A percentile compares a stretch with the other conserved stretches of the same genome.
Evolutionary conservation across 2,113 vertebrate species (phyloP).

Genomic region (Mola mola): DNA sequence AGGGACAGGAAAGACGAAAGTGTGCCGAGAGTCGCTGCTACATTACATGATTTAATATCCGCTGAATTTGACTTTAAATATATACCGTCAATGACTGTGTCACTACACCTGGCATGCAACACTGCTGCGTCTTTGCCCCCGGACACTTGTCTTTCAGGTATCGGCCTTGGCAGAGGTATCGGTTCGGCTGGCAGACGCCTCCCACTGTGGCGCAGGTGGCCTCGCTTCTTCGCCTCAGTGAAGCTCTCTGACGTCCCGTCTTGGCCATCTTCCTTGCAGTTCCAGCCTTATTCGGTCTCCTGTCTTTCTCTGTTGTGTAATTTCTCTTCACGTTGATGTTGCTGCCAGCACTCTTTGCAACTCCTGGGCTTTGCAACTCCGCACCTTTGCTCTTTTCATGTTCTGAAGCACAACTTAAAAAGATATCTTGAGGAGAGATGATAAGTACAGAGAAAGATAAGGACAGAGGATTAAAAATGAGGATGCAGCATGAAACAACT

Average conservation of each 20-base stretch:
- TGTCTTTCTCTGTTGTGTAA: slow-evolving; percentile 43
- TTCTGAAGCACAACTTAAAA: slow-evolving; percentile 41
- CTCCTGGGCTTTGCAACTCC: too few relatives aligned
- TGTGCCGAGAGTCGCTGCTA: too few relatives aligned
- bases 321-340: slow-evolving; percentile 20
- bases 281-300: background rate
- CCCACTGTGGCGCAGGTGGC: slow-evolving; percentile 48
- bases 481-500: background rate
- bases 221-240: slow-evolving; percentile 16
- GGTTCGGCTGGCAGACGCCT: slow-evolving; percentile 61
- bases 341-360: slow-evolving; percentile 11
- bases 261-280: slow-evolving; percentile 24
- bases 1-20: too few relatives aligned
- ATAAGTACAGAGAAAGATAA: too few relatives aligned
- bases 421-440: slow-evolving; percentile 42
- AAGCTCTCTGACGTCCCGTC: slow-evolving; percentile 8
- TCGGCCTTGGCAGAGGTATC: slow-evolving; percentile 59
- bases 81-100: background rate
- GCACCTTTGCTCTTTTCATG: too few relatives aligned
- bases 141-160: slow-evolving; percentile 65
- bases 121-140: slow-evolving; percentile 26
- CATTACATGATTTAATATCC: too few relatives aligned
- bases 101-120: slow-evolving; percentile 67
- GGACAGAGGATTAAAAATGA: too few relatives aligned
- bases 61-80: too few relatives aligned